Percentiles rank a stretch among this genome's conserved stretches.
Conservation (phyloP, 2,888 invertebrate species). For the Sarcophaga carnaria region DNA sequence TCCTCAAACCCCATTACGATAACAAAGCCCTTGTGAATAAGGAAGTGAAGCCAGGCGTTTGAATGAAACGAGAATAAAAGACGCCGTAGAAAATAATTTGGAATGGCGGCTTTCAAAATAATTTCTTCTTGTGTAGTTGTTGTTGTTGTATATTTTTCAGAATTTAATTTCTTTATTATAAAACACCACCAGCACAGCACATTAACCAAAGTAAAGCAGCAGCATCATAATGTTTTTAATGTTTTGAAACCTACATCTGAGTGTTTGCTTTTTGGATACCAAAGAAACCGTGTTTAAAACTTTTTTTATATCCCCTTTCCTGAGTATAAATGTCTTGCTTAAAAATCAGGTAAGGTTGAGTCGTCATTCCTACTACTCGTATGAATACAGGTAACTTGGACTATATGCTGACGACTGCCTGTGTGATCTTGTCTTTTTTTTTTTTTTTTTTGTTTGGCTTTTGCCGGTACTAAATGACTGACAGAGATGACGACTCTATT, state of each 20-base stretch:
- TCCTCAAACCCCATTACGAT: no score
- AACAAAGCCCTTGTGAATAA: no score
- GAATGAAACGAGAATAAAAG: no score
- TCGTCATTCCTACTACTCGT: conserved; percentile 34
- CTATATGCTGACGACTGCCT: neutral
- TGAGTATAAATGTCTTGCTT: conserved; percentile 62
- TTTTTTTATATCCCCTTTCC: neutral
- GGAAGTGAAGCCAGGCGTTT: no score
- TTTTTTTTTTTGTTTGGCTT: neutral
- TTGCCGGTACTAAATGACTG: neutral
- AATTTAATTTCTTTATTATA: conserved; percentile 66
- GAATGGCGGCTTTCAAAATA: neutral
- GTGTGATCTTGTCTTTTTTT: conserved; percentile 1
- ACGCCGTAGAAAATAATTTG: no score
- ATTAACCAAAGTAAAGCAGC: neutral
- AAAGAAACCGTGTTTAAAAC: neutral
- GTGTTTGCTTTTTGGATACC: neutral
- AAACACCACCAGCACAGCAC: conserved; percentile 26
- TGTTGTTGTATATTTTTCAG: conserved; percentile 16
- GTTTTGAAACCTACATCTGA: conserved; percentile 40
- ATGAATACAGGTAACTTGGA: conserved; percentile 56
- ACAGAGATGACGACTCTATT: conserved; percentile 4
- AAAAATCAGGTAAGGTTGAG: conserved; percentile 52
- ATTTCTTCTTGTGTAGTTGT: conserved; percentile 16
- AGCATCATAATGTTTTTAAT: conserved; percentile 12